Evolutionary conservation across 2,113 vertebrate genomes (phyloP).

Genomic region (Tympanuchus pallidicinctus): DNA sequence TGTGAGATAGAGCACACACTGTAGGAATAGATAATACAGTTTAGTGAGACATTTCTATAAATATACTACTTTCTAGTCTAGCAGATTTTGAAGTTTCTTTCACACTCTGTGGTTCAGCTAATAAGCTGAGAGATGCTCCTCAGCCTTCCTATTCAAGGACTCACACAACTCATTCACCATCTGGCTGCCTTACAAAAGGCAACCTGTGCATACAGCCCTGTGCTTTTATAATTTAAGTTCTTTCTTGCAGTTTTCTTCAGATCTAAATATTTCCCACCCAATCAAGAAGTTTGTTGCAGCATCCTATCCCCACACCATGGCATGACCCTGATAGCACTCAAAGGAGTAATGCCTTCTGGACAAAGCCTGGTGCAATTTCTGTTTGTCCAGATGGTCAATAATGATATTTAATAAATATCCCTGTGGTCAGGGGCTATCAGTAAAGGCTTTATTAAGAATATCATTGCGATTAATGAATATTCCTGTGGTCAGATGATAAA

Average conservation of each 20-base stretch:
- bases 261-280: background rate
- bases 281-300: background rate
- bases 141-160: slow-evolving; percentile 61
- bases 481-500: background rate
- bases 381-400: slow-evolving; percentile 4
- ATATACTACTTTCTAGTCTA: slow-evolving; percentile 68
- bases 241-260: background rate
- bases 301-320: background rate
- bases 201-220: slow-evolving; percentile 15
- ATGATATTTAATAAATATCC: slow-evolving; percentile 1
- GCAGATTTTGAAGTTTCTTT: slow-evolving; percentile 69
- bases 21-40: slow-evolving; percentile 37
- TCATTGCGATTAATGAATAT: background rate
- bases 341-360: background rate
- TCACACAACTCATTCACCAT: slow-evolving; percentile 66
- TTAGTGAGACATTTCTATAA: slow-evolving; percentile 36
- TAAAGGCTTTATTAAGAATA: background rate
- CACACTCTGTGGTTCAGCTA: slow-evolving; percentile 69
- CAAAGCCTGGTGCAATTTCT: background rate
- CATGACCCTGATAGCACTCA: background rate
- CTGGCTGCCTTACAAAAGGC: slow-evolving; percentile 64
- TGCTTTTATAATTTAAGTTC: background rate
- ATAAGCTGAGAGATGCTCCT: slow-evolving; percentile 69
- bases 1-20: background rate
- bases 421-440: background rate